phyloP scores from a whole-genome alignment of 2,888 invertebrate genomes.

The Nycteola revayana region DNA sequence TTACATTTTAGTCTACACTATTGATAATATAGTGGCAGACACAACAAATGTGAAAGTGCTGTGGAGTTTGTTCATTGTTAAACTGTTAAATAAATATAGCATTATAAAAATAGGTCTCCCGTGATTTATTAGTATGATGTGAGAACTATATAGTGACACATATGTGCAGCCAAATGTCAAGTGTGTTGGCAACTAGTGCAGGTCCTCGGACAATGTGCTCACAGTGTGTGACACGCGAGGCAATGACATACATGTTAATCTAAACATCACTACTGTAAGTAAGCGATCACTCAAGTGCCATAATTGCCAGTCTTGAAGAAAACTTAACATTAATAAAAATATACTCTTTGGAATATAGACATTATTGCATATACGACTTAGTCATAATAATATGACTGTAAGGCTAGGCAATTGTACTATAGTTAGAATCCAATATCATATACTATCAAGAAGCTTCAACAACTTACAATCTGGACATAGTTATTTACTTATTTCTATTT shows the following conservation, averaged over 20 bases:
- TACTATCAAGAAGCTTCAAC: constrained; percentile 42
- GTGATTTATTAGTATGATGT: constrained; percentile 23
- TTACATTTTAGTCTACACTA: too few species aligned
- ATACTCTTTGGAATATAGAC: constrained; percentile 25
- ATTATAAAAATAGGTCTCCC: constrained; percentile 31
- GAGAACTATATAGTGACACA: constrained; percentile 53
- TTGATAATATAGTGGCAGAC: too few species aligned
- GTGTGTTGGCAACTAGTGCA: constrained; percentile 55
- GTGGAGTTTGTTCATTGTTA: too few species aligned
- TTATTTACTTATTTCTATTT: constrained; percentile 37
- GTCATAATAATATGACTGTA: constrained; percentile 53
- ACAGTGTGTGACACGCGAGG: constrained; percentile 49
- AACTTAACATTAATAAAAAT: constrained; percentile 46
- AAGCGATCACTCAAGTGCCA: constrained; percentile 43
- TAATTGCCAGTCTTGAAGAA: constrained; percentile 54
- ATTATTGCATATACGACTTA: constrained; percentile 30
- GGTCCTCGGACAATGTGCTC: constrained; percentile 54
- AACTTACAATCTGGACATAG: constrained; percentile 47
- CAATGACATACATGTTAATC: constrained; percentile 56
- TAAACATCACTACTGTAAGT: constrained; percentile 41
- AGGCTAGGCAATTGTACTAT: constrained; percentile 75
- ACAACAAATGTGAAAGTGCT: too few species aligned
- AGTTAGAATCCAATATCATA: constrained; percentile 42
- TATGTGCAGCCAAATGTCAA: constrained; percentile 63
- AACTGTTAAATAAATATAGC: constrained; percentile 16